Base-by-base conservation (phyloP, 2,113 vertebrate species). In the Macquaria ambigua region DNA sequence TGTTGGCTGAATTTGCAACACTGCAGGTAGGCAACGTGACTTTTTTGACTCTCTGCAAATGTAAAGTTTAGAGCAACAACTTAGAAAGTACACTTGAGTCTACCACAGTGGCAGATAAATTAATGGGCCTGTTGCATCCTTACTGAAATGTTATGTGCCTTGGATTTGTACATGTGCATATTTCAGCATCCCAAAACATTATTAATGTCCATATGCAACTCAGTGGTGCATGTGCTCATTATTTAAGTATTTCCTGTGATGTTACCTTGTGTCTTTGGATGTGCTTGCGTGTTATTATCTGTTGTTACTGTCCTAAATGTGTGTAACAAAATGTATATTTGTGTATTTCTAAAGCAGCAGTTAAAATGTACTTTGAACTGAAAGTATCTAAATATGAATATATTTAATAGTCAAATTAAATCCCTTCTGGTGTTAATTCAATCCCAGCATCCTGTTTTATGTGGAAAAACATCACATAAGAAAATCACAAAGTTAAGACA, bases 11-110 rank as follows among this genome's bases (percentile, higher is more conserved):
- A 28, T 82, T 74, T 82, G 43, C 6, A 70, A 59, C 50, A 34
- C 50, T 3, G 71, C 58, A 46, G 39, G 56, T 43, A 64, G 4
- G 31, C 15, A 53, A 68, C 14, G 21, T 70, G 55, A 53, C 28
- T n/a, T 37, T 55, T 63, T 46, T 14, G 11, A 39, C 28, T 81
- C 10, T 56, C 23, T 43, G 41, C 43, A 74, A 74, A 78, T 61
- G 21, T 53, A 31, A 70, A 58, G 48, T 74, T 63, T 69, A 37
- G 9, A 84, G 58, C 6, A 74, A 31, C n/a, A 74, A 31, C 55
- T 46, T 73, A 4, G 11, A 31, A 63, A 79, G 70, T 2, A 74
- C 55, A 18, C 16, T 82, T 21, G 20, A 71, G 59, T 48, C 12
- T 55, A 31, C 5, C 21, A 34, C 2, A 4, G 56, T 50, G 41